These are phyloP conservation scores for Okapia johnstoni DNA, from an alignment of 2,113 vertebrate genomes.

Conservation along the genomic window DNA sequence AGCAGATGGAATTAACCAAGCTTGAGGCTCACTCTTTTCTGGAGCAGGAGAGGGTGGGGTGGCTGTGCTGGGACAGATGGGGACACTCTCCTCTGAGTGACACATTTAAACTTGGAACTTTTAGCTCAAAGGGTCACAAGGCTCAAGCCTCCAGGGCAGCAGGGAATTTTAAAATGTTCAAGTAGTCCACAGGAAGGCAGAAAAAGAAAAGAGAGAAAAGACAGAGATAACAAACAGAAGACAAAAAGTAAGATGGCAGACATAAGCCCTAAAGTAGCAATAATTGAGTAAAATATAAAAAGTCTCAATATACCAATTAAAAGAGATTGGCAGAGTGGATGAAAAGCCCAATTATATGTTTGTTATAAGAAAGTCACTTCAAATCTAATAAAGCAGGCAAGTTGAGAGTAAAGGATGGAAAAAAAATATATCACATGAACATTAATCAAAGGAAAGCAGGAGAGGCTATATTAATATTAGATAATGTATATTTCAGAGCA, in stretches of 20 bases:
- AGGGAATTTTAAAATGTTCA: not conserved
- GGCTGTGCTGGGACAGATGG: conserved; percentile 63
- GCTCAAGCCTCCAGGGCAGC: not conserved
- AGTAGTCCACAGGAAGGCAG: not conserved
- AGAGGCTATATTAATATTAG: not conserved
- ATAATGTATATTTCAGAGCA: not conserved
- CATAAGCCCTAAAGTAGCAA: not conserved
- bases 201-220: not conserved
- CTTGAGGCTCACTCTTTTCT: not conserved
- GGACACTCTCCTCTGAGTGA: conserved; percentile 65
- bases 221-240: not conserved
- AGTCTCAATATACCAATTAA: not conserved
- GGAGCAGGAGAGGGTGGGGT: not conserved
- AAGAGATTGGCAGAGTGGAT: not conserved
- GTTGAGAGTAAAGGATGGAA: not conserved
- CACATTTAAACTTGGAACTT: conserved; percentile 54
- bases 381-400: not conserved
- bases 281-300: not conserved
- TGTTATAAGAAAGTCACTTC: not conserved
- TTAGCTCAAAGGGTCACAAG: not conserved
- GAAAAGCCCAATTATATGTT: not conserved
- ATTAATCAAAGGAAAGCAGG: not conserved
- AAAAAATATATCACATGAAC: not conserved
- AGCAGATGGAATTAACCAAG: conserved; percentile 69
- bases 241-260: not conserved